These are phyloP conservation scores for Echinometra lucunter DNA, from an alignment of 53 echinoderm and acorn worm species.

Conservation along the genomic window DNA sequence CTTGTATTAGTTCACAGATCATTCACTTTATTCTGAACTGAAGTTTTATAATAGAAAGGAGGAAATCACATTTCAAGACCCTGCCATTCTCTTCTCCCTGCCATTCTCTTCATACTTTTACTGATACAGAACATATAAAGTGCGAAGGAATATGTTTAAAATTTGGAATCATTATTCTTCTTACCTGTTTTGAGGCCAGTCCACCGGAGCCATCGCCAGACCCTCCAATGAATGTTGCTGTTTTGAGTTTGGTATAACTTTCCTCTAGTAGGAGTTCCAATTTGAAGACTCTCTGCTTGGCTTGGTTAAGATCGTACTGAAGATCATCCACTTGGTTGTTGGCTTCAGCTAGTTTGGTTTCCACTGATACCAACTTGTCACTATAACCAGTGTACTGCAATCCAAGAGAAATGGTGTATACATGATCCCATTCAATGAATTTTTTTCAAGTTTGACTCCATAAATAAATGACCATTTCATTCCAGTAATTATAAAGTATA, in stretches of 20 bases:
- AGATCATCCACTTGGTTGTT: constrained; percentile 88
- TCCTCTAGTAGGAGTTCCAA: constrained; percentile 90
- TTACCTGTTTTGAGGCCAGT: constrained; percentile 86
- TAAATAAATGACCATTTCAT: no score
- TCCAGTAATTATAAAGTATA: no score
- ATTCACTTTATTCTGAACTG: no score
- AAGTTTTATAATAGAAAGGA: no score
- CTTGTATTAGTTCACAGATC: no score
- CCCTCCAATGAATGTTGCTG: constrained; percentile 81
- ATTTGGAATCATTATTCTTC: background rate
- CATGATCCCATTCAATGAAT: no score
- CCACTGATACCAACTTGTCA: constrained; percentile 81
- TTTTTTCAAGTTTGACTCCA: no score
- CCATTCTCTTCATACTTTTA: no score
- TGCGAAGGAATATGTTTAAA: no score
- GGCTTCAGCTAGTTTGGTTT: constrained; percentile 92
- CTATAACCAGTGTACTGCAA: constrained; percentile 85
- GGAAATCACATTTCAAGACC: no score
- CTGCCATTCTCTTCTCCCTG: no score
- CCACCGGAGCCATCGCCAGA: constrained; percentile 89
- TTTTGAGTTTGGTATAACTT: constrained; percentile 91
- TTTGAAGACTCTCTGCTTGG: constrained; percentile 85
- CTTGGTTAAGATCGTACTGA: constrained; percentile 92
- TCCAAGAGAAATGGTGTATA: background rate
- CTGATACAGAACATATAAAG: no score